Percentiles rank a stretch among this genome's conserved stretches.
phyloP scores from a whole-genome alignment of 2,113 vertebrate genomes.

The Channa maculata region DNA sequence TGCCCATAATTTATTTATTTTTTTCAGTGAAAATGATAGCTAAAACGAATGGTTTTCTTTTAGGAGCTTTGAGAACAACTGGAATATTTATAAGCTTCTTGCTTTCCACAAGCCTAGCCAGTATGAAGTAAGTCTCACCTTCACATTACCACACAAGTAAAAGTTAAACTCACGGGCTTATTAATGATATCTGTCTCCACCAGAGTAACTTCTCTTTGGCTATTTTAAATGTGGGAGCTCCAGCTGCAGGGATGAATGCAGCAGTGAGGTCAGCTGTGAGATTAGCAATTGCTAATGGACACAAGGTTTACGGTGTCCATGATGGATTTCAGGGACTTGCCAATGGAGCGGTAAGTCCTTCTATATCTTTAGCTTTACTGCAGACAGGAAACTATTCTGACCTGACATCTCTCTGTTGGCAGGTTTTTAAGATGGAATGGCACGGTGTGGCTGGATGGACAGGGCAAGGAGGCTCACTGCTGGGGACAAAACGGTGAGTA shows the following conservation, averaged over 20 bases:
- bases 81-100: constrained; percentile 93
- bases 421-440: constrained; percentile 92
- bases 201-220: constrained; percentile 89
- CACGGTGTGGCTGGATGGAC: constrained; percentile 93
- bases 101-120: constrained; percentile 86
- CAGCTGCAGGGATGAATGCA: constrained; percentile 93
- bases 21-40: not conserved
- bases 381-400: not conserved
- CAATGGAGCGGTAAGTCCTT: constrained; percentile 84
- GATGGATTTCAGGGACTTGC: constrained; percentile 93
- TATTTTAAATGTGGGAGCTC: constrained; percentile 94
- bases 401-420: constrained; percentile 7
- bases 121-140: constrained; percentile 76
- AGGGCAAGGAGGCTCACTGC: constrained; percentile 92
- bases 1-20: not conserved
- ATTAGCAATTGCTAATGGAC: constrained; percentile 86
- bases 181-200: not conserved
- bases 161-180: not conserved
- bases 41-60: constrained; percentile 4
- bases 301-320: constrained; percentile 88
- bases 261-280: constrained; percentile 91
- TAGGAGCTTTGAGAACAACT: constrained; percentile 98
- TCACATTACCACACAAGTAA: not conserved
- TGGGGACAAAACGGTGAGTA: constrained; percentile 95
- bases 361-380: not conserved